These are phyloP conservation scores for Drosophila recens DNA, from an alignment of 2,888 invertebrate species.

Conservation along the genomic window DNA sequence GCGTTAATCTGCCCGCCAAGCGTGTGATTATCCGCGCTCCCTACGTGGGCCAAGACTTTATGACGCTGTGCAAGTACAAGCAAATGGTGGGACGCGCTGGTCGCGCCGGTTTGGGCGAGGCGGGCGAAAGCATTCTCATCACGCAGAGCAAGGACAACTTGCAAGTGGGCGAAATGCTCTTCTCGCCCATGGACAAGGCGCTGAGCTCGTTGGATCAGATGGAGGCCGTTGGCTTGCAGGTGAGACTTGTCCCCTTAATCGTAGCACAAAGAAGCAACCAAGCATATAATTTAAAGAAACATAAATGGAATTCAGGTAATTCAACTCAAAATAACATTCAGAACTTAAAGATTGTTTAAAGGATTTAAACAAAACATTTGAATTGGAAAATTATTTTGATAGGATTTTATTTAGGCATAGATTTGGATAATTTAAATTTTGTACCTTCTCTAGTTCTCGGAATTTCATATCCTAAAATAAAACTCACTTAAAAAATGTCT, in stretches of 20 bases:
- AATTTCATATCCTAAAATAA: too few species aligned
- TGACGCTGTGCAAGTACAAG: slow-evolving; percentile 93
- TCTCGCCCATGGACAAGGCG: slow-evolving; percentile 89
- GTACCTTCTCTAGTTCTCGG: too few species aligned
- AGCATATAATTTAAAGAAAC: not conserved
- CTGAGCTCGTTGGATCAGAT: slow-evolving; percentile 87
- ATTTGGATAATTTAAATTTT: too few species aligned
- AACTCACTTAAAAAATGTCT: too few species aligned
- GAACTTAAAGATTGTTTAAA: too few species aligned
- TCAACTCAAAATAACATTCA: too few species aligned
- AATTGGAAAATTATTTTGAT: too few species aligned
- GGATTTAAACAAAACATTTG: too few species aligned
- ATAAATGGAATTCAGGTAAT: not conserved
- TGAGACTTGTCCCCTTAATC: slow-evolving; percentile 22
- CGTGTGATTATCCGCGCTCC: slow-evolving; percentile 95
- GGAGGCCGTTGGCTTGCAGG: slow-evolving; percentile 86
- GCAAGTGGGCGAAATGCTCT: slow-evolving; percentile 87
- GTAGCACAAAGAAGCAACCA: not conserved
- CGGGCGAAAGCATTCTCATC: slow-evolving; percentile 95
- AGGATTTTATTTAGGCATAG: too few species aligned
- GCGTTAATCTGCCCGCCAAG: slow-evolving; percentile 97
- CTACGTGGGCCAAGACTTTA: slow-evolving; percentile 90
- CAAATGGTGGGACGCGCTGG: slow-evolving; percentile 99
- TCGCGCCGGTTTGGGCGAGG: slow-evolving; percentile 92
- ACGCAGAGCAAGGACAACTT: slow-evolving; percentile 88